Base-by-base conservation (phyloP, 2,113 vertebrate genomes). In the Forbesichthys agassizii region DNA sequence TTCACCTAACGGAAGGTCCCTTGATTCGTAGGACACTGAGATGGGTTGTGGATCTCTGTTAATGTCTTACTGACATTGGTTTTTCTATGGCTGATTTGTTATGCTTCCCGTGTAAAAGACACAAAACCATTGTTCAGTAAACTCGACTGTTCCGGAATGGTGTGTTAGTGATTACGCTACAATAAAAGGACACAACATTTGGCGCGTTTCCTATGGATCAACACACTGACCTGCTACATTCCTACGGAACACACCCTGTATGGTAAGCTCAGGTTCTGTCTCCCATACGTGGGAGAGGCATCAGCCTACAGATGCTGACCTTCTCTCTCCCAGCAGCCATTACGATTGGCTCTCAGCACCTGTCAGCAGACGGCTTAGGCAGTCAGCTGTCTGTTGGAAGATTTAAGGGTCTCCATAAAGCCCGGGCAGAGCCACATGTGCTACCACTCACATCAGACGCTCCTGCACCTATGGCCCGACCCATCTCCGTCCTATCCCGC, bases 381-480 rank as follows among this genome's bases (percentile, higher is more conserved):
- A 74, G 73, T 82, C 84, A 71, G 80, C 68, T 61, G 48, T 72
- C 53, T 56, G 53, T 4, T n/a, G 33, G 68, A 75, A 84, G 77
- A 89, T 86, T 88, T 84, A 88, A 27, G 75, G 79, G 71, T 71
- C 61, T 64, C 53, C 33, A 71, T 69, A 73, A 74, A 77, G 56
- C 12, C 63, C 66, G 48, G 56, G 69, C 77, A 63, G 68, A 14
- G 5, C 42, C 68, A 74, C 85, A 85, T 82, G 58, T 88, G 89
- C 70, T 67, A 82, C 67, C 61, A 70, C 27, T 88, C 86, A 82
- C 20, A 64, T 10, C 59, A 33, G 69, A 10, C 75, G 74, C 80
- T 81, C 82, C 65, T 76, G 87, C 61, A 86, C 80, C 65, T 71
- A 82, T 67, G 66, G 62, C 75, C 64, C 68, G 63, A 20, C 16